phyloP scores from a whole-genome alignment of 2,797 vertebrate species.

The Pitangus sulphuratus region DNA sequence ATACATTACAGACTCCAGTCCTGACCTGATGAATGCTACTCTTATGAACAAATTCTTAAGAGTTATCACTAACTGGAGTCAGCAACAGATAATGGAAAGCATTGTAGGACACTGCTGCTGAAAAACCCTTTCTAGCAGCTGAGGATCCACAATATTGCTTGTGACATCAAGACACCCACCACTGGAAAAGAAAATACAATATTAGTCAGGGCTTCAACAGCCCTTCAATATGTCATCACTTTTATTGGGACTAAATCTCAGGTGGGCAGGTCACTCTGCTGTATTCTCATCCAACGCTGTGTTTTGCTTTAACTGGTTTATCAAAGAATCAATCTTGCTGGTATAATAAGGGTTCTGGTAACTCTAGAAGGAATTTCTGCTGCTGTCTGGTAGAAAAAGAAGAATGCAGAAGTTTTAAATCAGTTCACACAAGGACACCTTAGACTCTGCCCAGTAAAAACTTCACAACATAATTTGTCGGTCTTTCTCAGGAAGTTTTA shows the following conservation, averaged over 20 bases:
- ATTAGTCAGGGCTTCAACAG: not conserved
- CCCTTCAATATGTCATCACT: not conserved
- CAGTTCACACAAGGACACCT: constrained; percentile 19
- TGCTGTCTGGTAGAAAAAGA: not conserved
- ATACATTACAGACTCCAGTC: not conserved
- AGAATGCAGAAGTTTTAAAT: constrained; percentile 28
- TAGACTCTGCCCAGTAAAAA: constrained; percentile 15
- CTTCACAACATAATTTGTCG: not conserved
- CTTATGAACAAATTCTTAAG: not conserved
- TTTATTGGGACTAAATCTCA: constrained; percentile 1
- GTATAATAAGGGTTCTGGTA: not conserved
- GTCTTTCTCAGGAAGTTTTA: constrained; percentile 3
- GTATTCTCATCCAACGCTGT: not conserved
- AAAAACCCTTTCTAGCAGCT: not conserved
- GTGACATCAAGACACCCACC: not conserved
- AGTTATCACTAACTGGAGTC: not conserved
- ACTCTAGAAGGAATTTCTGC: not conserved
- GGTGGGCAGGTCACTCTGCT: not conserved
- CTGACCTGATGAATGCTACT: constrained; percentile 1
- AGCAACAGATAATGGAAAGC: not conserved
- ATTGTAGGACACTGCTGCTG: not conserved
- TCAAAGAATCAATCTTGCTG: constrained; percentile 6
- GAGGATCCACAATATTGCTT: not conserved
- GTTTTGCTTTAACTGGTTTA: constrained; percentile 6
- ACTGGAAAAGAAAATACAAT: not conserved